Conservation (phyloP, 2,888 invertebrate species). For the Pterostichus madidus region DNA sequence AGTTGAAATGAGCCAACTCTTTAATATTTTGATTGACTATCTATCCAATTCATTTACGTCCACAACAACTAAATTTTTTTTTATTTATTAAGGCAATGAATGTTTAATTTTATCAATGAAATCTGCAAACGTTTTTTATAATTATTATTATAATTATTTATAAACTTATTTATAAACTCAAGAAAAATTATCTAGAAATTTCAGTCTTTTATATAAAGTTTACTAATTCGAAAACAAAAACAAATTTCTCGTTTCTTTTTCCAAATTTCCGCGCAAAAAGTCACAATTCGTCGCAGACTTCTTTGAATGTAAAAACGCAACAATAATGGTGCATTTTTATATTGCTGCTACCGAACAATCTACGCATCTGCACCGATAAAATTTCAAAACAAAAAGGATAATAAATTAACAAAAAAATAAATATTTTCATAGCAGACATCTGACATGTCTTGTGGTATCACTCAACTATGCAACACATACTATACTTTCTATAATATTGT, state of each 20-base stretch:
- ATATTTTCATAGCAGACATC: constrained; percentile 40
- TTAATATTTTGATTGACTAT: constrained; percentile 27
- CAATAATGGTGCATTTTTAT: constrained; percentile 33
- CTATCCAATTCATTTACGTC: constrained; percentile 44
- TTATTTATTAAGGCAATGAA: constrained; percentile 49
- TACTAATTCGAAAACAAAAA: constrained; percentile 25
- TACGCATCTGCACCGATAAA: constrained; percentile 59
- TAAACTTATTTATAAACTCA: constrained; percentile 6
- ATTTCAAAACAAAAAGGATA: constrained; percentile 54
- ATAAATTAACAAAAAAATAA: constrained; percentile 61
- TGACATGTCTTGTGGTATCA: constrained; percentile 43
- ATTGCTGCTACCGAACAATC: constrained; percentile 40
- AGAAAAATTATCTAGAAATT: constrained; percentile 41
- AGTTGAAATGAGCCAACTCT: background rate
- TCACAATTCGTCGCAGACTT: constrained; percentile 48
- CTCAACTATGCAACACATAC: constrained; percentile 56
- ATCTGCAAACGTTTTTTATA: constrained; percentile 45
- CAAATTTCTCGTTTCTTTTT: constrained; percentile 37
- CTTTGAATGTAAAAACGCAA: constrained; percentile 51
- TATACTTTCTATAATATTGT: constrained; percentile 52
- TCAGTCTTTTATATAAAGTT: constrained; percentile 40
- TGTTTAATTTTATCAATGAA: constrained; percentile 40
- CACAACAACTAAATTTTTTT: constrained; percentile 47
- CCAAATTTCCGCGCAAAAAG: constrained; percentile 15
- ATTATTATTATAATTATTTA: no score